Base-by-base conservation (phyloP, 2,797 vertebrate species). In the Lagorchestes hirsutus region DNA sequence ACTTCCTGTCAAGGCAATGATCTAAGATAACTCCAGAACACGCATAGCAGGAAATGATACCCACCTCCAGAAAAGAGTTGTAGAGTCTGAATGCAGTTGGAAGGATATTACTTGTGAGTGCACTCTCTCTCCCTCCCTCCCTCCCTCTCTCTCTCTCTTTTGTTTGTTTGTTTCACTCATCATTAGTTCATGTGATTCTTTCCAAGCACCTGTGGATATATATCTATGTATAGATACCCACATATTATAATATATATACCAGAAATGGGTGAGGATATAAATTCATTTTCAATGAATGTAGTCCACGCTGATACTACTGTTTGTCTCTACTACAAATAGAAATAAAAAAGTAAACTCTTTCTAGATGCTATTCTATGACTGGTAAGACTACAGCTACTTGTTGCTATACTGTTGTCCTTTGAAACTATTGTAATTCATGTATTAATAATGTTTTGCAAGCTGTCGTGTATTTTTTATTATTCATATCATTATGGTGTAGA, bases 211-310 rank as follows among this genome's bases (percentile, higher is more conserved):
- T 14, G 55, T 91, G 10, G 56, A 93, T 50, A 96, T 52, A 52
- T 52, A 52, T 52, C 52, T 52, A 52, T 52, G 9, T 8, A 52
- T 9, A 52, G 52, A 52, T 52, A 52, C 6, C 0, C 52, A 52
- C 0, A 52, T 52, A 9, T 52, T 52, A 52, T 52, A 52, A 6
- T 52, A 8, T 52, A 46, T 46, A 46, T 46, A 46, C 95, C 52
- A 67, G 54, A 94, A 96, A 90, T 1, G 91, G 24, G 74, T 93
- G 16, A 29, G 92, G 92, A 95, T 59, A 55, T 29, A 87, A 94
- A 93, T 90, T 56, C 54, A 94, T 93, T 93, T 46, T 14, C 57
- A 59, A 22, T 91, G n/a, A 82, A 91, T 52, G 12, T 5, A 87
- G 27, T 54, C 52, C 22, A 95, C 22, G 52, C 16, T 74, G 24